Evolutionary conservation across 2,888 invertebrate genomes (phyloP).

Genomic region (Lasioglossum zephyrum): DNA sequence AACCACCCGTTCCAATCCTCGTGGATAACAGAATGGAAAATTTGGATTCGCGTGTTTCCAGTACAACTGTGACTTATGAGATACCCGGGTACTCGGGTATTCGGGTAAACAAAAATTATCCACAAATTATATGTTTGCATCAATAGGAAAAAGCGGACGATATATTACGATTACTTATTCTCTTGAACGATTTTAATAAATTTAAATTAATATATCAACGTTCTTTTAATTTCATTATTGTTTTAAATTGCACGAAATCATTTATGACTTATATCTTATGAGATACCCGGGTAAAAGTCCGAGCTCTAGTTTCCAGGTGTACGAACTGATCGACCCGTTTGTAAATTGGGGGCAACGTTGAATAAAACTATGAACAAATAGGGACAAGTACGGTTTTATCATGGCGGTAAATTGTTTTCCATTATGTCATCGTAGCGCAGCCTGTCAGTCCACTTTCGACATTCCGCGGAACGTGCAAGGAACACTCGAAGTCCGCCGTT

Average conservation of each 20-base stretch:
- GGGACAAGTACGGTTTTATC: background rate
- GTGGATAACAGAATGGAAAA: background rate
- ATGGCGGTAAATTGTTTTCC: background rate
- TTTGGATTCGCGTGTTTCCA: background rate
- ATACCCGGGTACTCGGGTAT: too few relatives aligned
- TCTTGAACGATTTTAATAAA: too few relatives aligned
- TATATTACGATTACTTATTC: too few relatives aligned
- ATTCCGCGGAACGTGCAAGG: background rate
- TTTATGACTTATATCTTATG: too few relatives aligned
- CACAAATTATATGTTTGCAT: too few relatives aligned
- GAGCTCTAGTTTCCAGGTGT: background rate
- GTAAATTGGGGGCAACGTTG: background rate
- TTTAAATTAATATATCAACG: too few relatives aligned
- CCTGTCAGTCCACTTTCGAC: background rate
- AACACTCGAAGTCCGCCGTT: conserved; percentile 4
- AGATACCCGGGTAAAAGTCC: too few relatives aligned
- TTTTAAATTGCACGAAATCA: too few relatives aligned
- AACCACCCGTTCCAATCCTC: background rate
- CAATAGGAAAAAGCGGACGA: too few relatives aligned
- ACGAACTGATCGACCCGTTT: background rate
- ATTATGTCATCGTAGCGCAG: conserved; percentile 7
- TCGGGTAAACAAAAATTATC: too few relatives aligned
- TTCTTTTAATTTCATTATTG: too few relatives aligned
- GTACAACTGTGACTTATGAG: too few relatives aligned
- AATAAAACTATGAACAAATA: background rate